Evolutionary conservation across 2,113 vertebrate genomes (phyloP).

Genomic region (Pitta sordida): DNA sequence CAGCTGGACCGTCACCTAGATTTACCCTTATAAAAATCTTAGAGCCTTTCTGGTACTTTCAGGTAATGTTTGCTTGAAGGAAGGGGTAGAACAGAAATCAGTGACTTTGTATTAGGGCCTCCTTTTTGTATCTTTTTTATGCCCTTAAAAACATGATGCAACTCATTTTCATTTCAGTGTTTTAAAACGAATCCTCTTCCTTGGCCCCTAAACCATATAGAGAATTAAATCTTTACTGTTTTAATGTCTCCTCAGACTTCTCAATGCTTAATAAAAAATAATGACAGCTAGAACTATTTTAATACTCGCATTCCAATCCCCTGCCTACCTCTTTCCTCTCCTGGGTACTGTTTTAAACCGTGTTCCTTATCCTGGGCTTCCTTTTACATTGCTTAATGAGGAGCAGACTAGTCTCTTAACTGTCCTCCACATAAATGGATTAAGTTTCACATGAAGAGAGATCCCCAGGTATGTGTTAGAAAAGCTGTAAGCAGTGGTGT

Average conservation of each 20-base stretch:
- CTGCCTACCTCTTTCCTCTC: neutral
- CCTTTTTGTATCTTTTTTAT: neutral
- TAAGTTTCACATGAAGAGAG: constrained; percentile 44
- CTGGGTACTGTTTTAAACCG: neutral
- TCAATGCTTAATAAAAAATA: constrained; percentile 52
- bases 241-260: neutral
- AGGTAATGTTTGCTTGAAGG: neutral
- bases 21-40: neutral
- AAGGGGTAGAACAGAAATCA: neutral
- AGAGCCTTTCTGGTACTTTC: neutral
- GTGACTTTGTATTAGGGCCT: neutral
- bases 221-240: constrained; percentile 1
- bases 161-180: neutral
- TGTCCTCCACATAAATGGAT: constrained; percentile 37
- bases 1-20: neutral
- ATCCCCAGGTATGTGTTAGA: constrained; percentile 39
- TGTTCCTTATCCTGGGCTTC: constrained; percentile 27
- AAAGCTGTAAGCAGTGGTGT: neutral
- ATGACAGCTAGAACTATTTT: constrained; percentile 44
- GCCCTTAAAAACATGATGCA: neutral
- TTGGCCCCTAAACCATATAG: neutral
- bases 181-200: neutral
- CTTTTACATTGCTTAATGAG: constrained; percentile 49
- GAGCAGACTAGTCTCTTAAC: constrained; percentile 17
- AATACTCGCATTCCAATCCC: constrained; percentile 11